These are phyloP conservation scores for Agriopis aurantiaria DNA, from an alignment of 2,888 invertebrate species.

Conservation along the genomic window DNA sequence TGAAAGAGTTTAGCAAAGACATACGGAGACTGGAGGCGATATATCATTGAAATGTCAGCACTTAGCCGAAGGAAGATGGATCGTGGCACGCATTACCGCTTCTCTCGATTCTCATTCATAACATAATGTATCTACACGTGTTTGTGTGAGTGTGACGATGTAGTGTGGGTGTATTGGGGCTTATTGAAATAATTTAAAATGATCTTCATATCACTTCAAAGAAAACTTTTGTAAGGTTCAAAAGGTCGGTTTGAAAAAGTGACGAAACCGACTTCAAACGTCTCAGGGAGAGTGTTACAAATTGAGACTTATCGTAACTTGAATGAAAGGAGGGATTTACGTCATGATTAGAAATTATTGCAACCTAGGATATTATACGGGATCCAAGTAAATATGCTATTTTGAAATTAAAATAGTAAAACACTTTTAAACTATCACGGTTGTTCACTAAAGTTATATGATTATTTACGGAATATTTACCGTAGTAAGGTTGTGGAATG, in stretches of 20 bases:
- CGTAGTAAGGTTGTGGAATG: too few species aligned
- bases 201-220: slow-evolving; percentile 4
- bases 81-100: slow-evolving; percentile 26
- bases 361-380: too few species aligned
- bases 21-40: slow-evolving; percentile 11
- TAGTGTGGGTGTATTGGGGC: slow-evolving; percentile 10
- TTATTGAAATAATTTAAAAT: slow-evolving; percentile 8
- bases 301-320: too few species aligned
- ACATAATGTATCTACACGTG: background rate
- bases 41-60: slow-evolving; percentile 32
- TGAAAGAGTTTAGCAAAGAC: slow-evolving; percentile 8
- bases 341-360: too few species aligned
- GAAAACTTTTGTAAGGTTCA: background rate
- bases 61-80: slow-evolving; percentile 31
- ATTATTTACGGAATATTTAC: too few species aligned
- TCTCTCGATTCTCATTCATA: background rate
- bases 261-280: background rate
- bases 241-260: background rate
- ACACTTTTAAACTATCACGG: too few species aligned
- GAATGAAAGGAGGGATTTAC: too few species aligned
- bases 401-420: too few species aligned
- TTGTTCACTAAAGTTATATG: too few species aligned
- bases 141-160: background rate
- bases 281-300: too few species aligned
- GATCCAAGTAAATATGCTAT: too few species aligned